Conservation (phyloP, 2,113 vertebrate species). For the Piaya cayana region DNA sequence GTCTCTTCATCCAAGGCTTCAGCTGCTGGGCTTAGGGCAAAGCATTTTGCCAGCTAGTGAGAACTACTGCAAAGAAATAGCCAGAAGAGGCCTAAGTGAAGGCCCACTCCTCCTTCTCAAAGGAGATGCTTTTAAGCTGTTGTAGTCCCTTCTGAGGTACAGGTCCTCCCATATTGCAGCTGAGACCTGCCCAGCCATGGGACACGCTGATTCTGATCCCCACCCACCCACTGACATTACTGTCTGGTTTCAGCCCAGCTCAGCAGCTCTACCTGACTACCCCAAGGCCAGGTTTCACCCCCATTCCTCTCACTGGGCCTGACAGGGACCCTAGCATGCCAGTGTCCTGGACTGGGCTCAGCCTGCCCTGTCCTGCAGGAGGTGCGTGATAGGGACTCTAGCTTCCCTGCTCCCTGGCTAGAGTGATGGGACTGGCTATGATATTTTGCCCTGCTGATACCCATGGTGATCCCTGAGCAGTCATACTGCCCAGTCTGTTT, state of each 20-base stretch:
- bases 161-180: background rate
- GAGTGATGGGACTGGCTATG: background rate
- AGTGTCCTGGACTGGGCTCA: too few relatives aligned
- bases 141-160: accelerated
- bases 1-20: accelerated
- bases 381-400: background rate
- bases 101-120: background rate
- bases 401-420: background rate
- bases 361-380: background rate
- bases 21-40: accelerated
- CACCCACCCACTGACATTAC: accelerated
- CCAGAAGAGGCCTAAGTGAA: background rate
- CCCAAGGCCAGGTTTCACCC: background rate
- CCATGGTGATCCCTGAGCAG: background rate
- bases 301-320: background rate
- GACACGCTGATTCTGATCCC: too few relatives aligned
- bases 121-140: background rate
- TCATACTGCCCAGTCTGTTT: background rate
- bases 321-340: accelerated
- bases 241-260: background rate
- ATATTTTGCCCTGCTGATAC: background rate
- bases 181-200: background rate
- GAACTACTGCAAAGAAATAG: background rate
- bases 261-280: background rate
- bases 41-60: background rate